These are phyloP conservation scores for Cettia cetti DNA, from an alignment of 2,113 vertebrate species.

Conservation along the genomic window DNA sequence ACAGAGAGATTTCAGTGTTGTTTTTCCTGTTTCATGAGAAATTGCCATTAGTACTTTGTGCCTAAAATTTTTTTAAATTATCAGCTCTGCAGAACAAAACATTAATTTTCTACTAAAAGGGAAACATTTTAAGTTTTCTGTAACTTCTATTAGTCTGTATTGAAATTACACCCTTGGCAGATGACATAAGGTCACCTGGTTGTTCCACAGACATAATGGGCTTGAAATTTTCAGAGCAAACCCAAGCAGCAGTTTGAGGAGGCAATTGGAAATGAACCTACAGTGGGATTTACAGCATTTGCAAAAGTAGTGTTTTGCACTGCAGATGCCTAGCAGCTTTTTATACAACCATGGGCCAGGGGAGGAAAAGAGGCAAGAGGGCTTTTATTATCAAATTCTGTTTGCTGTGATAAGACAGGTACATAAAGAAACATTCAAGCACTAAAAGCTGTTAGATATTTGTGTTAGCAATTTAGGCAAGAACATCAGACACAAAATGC, in stretches of 20 bases:
- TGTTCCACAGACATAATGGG: not conserved
- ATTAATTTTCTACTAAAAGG: not conserved
- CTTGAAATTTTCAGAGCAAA: not conserved
- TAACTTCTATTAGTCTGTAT: not conserved
- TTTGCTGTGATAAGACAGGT: not conserved
- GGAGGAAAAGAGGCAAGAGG: not conserved
- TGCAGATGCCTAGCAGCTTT: not conserved
- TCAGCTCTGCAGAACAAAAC: not conserved
- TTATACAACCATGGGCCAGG: not conserved
- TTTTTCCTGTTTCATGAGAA: not conserved
- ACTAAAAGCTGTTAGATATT: slow-evolving; percentile 12
- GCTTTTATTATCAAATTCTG: not conserved
- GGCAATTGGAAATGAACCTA: not conserved
- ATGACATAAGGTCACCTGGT: not conserved
- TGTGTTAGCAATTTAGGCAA: not conserved
- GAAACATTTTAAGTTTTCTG: not conserved
- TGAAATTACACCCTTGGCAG: not conserved
- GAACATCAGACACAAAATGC: not conserved
- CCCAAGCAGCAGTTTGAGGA: not conserved
- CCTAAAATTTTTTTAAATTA: not conserved
- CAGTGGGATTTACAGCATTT: not conserved
- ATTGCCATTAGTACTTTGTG: not conserved
- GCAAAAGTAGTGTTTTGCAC: not conserved
- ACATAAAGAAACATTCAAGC: not conserved
- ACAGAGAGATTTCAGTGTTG: not conserved